phyloP scores from a whole-genome alignment of 2,888 invertebrate genomes.

The Chalcosyrphus nemorum region DNA sequence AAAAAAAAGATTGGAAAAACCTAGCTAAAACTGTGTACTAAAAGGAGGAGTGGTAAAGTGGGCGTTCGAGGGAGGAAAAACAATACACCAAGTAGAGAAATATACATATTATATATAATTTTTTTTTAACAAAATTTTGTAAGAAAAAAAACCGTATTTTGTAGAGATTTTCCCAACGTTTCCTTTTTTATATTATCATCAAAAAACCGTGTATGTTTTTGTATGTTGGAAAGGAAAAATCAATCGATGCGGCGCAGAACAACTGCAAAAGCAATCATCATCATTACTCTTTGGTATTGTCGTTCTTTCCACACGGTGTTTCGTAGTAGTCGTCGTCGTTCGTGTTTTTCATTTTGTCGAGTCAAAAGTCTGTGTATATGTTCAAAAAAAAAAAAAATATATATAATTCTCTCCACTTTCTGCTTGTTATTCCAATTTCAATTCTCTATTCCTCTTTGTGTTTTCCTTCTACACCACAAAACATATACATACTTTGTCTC shows the following conservation, averaged over 20 bases:
- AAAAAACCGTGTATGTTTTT: conserved; percentile 11
- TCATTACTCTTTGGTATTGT: conserved; percentile 69
- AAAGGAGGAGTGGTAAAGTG: conserved; percentile 46
- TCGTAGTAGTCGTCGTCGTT: conserved; percentile 33
- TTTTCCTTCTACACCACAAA: conserved; percentile 40
- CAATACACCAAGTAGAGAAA: conserved; percentile 2
- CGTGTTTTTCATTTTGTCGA: conserved; percentile 20
- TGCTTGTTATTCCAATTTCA: conserved; percentile 56
- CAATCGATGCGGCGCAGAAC: conserved; percentile 75
- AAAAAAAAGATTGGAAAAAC: no score
- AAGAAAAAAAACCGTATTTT: conserved; percentile 31
- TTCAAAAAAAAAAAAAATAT: neutral
- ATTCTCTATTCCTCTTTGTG: conserved; percentile 39
- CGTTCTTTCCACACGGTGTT: conserved; percentile 37
- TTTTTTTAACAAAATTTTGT: no score
- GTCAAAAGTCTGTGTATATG: neutral
- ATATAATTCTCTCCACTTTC: conserved; percentile 4
- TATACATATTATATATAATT: neutral
- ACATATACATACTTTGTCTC: conserved; percentile 8
- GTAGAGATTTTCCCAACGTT: conserved; percentile 27
- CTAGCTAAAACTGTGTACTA: no score
- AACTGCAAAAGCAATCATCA: conserved; percentile 74
- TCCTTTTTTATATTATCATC: conserved; percentile 20
- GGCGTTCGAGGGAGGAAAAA: conserved; percentile 44
- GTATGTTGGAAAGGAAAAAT: conserved; percentile 71